Evolutionary conservation across 2,113 vertebrate genomes (phyloP).

Genomic region (Perognathus longimembris): DNA sequence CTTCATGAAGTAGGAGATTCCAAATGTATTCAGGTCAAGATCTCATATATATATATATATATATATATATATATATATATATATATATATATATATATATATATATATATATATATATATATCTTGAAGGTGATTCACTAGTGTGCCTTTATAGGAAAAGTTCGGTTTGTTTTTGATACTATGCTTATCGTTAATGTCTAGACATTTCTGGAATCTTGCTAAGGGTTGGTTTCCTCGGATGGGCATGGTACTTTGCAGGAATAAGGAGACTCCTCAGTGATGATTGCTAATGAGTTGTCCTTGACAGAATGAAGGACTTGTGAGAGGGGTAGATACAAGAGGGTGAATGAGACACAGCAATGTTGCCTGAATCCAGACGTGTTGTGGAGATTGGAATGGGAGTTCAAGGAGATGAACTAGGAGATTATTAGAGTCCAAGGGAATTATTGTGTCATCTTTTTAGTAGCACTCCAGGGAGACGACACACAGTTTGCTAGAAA

Average conservation of each 20-base stretch:
- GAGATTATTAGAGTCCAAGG: constrained; percentile 36
- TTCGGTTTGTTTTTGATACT: constrained; percentile 39
- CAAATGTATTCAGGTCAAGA: neutral
- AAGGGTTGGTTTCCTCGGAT: neutral
- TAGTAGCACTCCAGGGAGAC: constrained; percentile 51
- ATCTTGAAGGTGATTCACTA: constrained; percentile 25
- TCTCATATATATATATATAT: no score
- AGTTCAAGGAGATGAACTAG: constrained; percentile 35
- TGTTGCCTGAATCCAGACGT: constrained; percentile 1
- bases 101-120: neutral
- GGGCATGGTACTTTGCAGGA: neutral
- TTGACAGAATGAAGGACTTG: neutral
- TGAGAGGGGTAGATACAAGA: neutral
- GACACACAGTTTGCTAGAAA: constrained; percentile 32
- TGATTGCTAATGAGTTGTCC: neutral
- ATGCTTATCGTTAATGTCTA: constrained; percentile 38
- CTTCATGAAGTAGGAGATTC: constrained; percentile 19
- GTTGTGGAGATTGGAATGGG: constrained; percentile 17
- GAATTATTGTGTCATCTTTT: constrained; percentile 55
- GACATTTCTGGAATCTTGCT: neutral
- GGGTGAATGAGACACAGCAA: neutral
- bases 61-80: no score
- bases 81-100: no score
- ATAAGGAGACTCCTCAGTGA: neutral
- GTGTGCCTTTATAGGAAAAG: neutral